phyloP scores from a whole-genome alignment of 1,140 invertebrate species.

The Macrosteles quadrilineatus region DNA sequence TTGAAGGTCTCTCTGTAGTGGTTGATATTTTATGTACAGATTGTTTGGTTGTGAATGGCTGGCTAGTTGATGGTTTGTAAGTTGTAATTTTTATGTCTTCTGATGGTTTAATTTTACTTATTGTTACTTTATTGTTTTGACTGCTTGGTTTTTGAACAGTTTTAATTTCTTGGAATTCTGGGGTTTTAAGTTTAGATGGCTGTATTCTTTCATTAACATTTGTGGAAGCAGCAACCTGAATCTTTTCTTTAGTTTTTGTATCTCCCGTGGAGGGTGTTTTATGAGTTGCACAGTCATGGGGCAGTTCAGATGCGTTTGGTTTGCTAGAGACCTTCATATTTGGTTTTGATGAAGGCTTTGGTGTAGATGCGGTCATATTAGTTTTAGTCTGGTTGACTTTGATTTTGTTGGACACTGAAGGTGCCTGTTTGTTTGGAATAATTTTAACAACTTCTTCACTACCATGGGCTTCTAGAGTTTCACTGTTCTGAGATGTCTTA shows the following conservation, averaged over 20 bases:
- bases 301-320: background rate
- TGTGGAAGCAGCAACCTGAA: background rate
- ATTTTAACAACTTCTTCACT: conserved; percentile 11
- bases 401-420: conserved; percentile 8
- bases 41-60: conserved; percentile 14
- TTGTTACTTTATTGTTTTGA: background rate
- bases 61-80: conserved; percentile 15
- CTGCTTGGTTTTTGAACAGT: background rate
- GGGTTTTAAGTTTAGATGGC: background rate
- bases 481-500: background rate
- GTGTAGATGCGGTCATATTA: background rate
- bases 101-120: conserved; percentile 1
- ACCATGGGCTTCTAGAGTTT: conserved; percentile 1
- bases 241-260: conserved; percentile 14
- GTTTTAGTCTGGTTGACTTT: conserved; percentile 12
- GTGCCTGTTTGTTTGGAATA: background rate
- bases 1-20: background rate
- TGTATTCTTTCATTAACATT: background rate
- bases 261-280: conserved; percentile 2
- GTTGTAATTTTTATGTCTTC: conserved; percentile 14
- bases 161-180: conserved; percentile 1
- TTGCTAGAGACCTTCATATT: conserved; percentile 1
- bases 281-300: conserved; percentile 4
- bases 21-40: conserved; percentile 8
- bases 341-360: background rate